Percentiles rank a stretch among this genome's conserved stretches.
Evolutionary conservation across 2,888 invertebrate species (phyloP).

Genomic region (Drosophila recens): DNA sequence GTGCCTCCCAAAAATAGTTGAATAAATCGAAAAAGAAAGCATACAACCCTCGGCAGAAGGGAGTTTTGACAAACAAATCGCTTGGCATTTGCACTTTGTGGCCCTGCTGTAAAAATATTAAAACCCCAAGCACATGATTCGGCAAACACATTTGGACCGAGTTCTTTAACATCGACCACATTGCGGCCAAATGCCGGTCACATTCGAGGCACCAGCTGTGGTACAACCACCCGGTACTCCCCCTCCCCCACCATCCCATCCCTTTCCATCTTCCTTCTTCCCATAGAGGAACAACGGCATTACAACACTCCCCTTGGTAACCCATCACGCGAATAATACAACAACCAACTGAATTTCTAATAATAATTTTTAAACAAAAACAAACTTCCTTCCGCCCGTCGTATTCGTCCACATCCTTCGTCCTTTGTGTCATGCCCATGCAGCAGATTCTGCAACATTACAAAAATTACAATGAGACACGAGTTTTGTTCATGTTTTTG

Average conservation of each 20-base stretch:
- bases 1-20: slow-evolving; percentile 22
- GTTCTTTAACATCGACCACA: slow-evolving; percentile 62
- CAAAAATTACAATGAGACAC: slow-evolving; percentile 75
- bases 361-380: slow-evolving; percentile 79
- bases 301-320: slow-evolving; percentile 12
- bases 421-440: slow-evolving; percentile 40
- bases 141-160: slow-evolving; percentile 58
- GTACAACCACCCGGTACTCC: slow-evolving; percentile 29
- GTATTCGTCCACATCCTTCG: slow-evolving; percentile 14
- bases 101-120: slow-evolving; percentile 60
- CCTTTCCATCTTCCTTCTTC: too few relatives aligned
- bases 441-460: slow-evolving; percentile 71
- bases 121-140: slow-evolving; percentile 58
- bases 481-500: slow-evolving; percentile 48
- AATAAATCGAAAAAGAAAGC: slow-evolving; percentile 27
- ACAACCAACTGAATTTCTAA: slow-evolving; percentile 76
- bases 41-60: not conserved
- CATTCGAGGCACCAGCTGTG: slow-evolving; percentile 72
- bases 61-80: slow-evolving; percentile 53
- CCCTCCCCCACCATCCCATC: too few relatives aligned
- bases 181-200: slow-evolving; percentile 75
- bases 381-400: slow-evolving; percentile 57
- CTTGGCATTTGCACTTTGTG: slow-evolving; percentile 70
- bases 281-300: not conserved
- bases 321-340: slow-evolving; percentile 32